These are phyloP conservation scores for Tachycineta bicolor DNA, from an alignment of 2,113 vertebrate species.

Conservation along the genomic window DNA sequence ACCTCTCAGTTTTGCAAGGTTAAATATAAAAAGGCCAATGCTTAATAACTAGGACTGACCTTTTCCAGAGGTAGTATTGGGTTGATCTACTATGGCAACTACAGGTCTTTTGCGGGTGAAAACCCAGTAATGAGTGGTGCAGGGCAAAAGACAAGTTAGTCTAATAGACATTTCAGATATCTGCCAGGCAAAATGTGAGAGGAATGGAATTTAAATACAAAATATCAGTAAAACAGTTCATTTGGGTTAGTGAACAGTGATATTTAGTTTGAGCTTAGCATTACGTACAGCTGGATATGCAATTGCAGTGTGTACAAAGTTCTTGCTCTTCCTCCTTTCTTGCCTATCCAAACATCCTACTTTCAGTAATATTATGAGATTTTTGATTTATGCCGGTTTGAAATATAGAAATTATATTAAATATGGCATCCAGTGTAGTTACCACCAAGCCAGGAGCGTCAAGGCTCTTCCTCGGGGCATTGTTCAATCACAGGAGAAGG, in stretches of 20 bases:
- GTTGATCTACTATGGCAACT: neutral
- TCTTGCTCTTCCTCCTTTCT: neutral
- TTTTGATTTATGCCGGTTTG: neutral
- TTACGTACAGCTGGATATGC: neutral
- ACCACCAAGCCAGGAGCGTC: neutral
- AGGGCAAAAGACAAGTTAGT: neutral
- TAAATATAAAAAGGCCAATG: neutral
- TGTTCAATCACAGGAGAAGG: neutral
- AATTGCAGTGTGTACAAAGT: neutral
- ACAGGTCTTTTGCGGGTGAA: neutral
- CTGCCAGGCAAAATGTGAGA: neutral
- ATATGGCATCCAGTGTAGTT: rapidly evolving
- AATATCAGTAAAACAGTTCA: neutral
- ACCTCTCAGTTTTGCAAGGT: neutral
- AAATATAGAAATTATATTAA: neutral
- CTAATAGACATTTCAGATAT: neutral
- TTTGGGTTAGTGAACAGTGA: neutral
- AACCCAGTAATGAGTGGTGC: neutral
- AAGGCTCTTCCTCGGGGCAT: neutral
- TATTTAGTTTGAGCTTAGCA: neutral
- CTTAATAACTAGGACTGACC: neutral
- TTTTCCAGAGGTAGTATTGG: neutral
- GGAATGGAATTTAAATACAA: neutral
- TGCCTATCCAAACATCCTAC: neutral
- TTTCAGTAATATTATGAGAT: neutral